Conservation (phyloP, 2,888 invertebrate genomes). For the Drosophila anomalipes region DNA sequence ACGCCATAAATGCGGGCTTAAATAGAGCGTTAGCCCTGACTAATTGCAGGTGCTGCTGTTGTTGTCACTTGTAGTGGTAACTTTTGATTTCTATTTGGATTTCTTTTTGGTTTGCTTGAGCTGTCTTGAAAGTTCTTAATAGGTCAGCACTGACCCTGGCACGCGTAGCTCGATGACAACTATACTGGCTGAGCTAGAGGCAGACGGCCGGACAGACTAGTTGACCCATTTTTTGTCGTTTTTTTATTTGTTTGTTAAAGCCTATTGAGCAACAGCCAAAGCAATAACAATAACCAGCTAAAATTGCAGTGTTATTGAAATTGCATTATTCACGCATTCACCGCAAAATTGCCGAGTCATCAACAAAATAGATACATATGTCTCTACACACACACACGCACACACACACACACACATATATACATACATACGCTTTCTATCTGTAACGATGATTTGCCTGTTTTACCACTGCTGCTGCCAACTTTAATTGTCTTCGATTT, state of each 20-base stretch:
- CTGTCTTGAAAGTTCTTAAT: slow-evolving; percentile 58
- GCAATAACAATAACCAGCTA: slow-evolving; percentile 34
- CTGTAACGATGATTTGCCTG: slow-evolving; percentile 38
- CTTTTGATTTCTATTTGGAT: slow-evolving; percentile 60
- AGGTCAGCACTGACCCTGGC: slow-evolving; percentile 25
- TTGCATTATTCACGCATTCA: slow-evolving; percentile 58
- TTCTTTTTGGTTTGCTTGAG: slow-evolving; percentile 37
- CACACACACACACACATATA: slow-evolving; percentile 17
- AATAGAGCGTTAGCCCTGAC: slow-evolving; percentile 47
- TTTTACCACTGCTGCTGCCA: slow-evolving; percentile 37
- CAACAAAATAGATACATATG: slow-evolving; percentile 14
- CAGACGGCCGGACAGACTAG: slow-evolving; percentile 5
- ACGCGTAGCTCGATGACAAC: slow-evolving; percentile 6
- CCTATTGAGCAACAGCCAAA: slow-evolving; percentile 43
- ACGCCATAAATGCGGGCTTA: slow-evolving; percentile 38
- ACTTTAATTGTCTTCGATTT: slow-evolving; percentile 23
- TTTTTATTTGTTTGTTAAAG: slow-evolving; percentile 11
- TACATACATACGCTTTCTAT: background rate
- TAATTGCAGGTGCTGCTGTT: slow-evolving; percentile 55
- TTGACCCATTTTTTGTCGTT: slow-evolving; percentile 23
- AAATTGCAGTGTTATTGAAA: slow-evolving; percentile 67
- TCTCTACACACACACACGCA: slow-evolving; percentile 1
- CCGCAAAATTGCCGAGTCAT: slow-evolving; percentile 36
- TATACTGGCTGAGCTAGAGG: slow-evolving; percentile 6
- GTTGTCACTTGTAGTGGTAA: slow-evolving; percentile 17